A percentile compares a stretch with the other conserved stretches of the same genome.
Conservation (phyloP, 2,888 invertebrate genomes). For the Lepidocyrtinus sp. region DNA sequence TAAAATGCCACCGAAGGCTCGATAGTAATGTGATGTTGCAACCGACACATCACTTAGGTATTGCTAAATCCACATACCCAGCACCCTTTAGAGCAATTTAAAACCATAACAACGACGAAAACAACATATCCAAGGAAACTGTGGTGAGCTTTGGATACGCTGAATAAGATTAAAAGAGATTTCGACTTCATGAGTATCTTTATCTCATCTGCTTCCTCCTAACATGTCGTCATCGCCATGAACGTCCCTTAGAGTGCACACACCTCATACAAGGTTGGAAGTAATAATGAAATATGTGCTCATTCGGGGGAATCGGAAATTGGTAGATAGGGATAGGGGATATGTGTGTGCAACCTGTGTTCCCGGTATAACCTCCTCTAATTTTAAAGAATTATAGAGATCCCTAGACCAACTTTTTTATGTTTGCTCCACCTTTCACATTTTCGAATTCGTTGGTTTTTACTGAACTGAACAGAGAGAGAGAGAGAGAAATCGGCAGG, state of each 20-base stretch:
- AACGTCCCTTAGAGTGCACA: not conserved
- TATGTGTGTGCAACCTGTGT: not conserved
- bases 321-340: not conserved
- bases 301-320: not conserved
- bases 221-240: not conserved
- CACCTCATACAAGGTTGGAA: not conserved
- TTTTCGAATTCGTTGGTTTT: not conserved
- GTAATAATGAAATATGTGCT: not conserved
- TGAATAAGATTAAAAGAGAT: not conserved
- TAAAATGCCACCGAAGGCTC: not conserved
- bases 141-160: not conserved
- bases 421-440: not conserved
- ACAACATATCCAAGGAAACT: not conserved
- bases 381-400: not conserved
- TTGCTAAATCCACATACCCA: too few relatives aligned
- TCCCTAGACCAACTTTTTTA: not conserved
- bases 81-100: too few relatives aligned
- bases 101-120: too few relatives aligned
- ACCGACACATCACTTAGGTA: not conserved
- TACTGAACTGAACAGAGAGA: not conserved
- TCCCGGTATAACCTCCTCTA: not conserved
- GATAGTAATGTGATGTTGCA: not conserved
- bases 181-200: not conserved
- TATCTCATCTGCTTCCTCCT: not conserved
- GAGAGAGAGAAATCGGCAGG: constrained; percentile 17